Conservation (phyloP, 2,888 invertebrate genomes). For the Pogonocherus hispidulus region DNA sequence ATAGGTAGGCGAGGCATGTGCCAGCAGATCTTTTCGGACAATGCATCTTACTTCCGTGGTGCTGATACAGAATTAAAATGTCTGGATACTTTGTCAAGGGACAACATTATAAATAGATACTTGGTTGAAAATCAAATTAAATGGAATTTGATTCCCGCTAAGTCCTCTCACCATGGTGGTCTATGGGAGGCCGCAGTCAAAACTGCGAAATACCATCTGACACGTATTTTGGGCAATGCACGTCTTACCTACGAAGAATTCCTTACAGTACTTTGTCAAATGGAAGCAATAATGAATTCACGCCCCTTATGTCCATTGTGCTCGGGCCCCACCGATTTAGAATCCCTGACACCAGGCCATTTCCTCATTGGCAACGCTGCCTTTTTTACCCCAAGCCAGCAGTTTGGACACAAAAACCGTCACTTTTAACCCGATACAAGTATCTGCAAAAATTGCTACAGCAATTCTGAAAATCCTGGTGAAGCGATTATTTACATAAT, state of each 20-base stretch:
- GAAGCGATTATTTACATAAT: too few relatives aligned
- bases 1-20: not conserved
- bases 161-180: not conserved
- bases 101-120: too few relatives aligned
- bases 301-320: not conserved
- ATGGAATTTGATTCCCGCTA: not conserved
- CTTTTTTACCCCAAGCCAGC: too few relatives aligned
- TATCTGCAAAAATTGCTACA: too few relatives aligned
- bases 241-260: not conserved
- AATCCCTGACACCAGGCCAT: not conserved
- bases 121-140: not conserved
- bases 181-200: not conserved
- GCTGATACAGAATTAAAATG: not conserved
- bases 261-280: not conserved
- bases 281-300: not conserved
- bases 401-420: too few relatives aligned
- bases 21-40: not conserved
- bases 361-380: not conserved
- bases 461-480: too few relatives aligned
- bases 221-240: not conserved
- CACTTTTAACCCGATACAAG: too few relatives aligned
- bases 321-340: not conserved
- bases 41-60: not conserved
- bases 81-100: too few relatives aligned
- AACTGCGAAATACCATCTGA: not conserved